phyloP scores from a whole-genome alignment of 30 jellyfish, hydroid and myxozoan genomes.

The Chrysaora quinquecirrha region DNA sequence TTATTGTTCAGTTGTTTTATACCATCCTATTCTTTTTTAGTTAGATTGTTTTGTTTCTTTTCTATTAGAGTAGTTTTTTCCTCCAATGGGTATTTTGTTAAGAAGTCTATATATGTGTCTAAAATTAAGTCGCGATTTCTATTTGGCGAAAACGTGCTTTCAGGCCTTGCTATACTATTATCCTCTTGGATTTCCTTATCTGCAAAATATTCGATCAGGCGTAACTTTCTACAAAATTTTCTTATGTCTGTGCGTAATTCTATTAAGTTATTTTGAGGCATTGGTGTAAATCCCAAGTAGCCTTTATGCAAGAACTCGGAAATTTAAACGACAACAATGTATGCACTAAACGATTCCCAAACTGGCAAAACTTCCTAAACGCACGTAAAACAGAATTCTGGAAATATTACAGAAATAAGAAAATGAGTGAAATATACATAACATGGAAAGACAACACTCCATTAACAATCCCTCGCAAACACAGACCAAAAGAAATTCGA shows the following conservation, averaged over 20 bases:
- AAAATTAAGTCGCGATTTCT: too few relatives aligned
- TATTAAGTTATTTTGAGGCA: too few relatives aligned
- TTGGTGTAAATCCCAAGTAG: not conserved
- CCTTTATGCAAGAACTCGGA: constrained; percentile 3
- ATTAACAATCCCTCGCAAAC: constrained; percentile 5
- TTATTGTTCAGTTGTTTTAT: too few relatives aligned
- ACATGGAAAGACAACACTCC: constrained; percentile 19
- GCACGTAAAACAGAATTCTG: constrained; percentile 6
- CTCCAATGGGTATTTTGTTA: too few relatives aligned
- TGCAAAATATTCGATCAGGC: too few relatives aligned
- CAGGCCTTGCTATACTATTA: too few relatives aligned
- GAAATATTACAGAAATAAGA: constrained; percentile 16
- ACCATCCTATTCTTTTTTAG: not conserved
- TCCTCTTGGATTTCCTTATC: too few relatives aligned
- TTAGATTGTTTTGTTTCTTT: not conserved
- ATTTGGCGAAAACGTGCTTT: too few relatives aligned
- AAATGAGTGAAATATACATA: constrained; percentile 3
- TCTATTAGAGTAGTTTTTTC: too few relatives aligned
- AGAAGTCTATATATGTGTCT: too few relatives aligned
- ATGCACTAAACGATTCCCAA: constrained; percentile 15
- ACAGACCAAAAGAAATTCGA: not conserved
- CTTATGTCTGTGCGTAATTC: too few relatives aligned
- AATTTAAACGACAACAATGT: constrained; percentile 5
- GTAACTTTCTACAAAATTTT: too few relatives aligned
- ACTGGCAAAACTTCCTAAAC: constrained; percentile 12